Base-by-base conservation (phyloP, 2,113 vertebrate genomes). In the Aspiorhynchus laticeps region DNA sequence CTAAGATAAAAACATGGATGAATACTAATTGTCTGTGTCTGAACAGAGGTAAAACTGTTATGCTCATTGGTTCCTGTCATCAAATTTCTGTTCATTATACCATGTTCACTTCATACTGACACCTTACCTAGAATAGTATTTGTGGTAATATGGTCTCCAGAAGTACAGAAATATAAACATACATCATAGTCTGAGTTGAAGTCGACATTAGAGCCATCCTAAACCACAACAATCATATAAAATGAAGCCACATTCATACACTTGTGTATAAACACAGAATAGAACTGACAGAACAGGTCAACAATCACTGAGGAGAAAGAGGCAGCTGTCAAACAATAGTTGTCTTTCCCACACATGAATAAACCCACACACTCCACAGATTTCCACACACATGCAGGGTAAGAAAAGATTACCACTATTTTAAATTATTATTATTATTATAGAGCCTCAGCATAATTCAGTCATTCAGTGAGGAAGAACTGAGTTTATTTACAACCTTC, bases 401-500 rank as follows among this genome's bases (percentile, higher is more conserved):
- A 73, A 41, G 11, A 28, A 67, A 67, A 15, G 7, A 76, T 26
- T 5, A 17, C 24, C 12, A 46, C n/a, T 76, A 48, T 26, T 75
- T 75, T 26, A 43, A 41, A 75, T 15, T 7, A 46, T 14, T 46
- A 17, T 9, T 33, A 33, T 76, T 48, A 46, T 38, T 33, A 61
- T 59, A 48, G 26, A 80, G 81, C 28, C 73, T 82, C 79, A 82
- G 83, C 83, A 59, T 75, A 83, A 83, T 67, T 65, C 7, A 85
- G 43, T 86, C 31, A 86, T 73, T 88, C 28, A 19, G 19, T 67
- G 17, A 88, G 48, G 63, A 21, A 81, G 73, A 53, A 86, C 24
- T 19, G 12, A 73, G 5, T 4, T 73, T 48, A 46, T 59, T 78
- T 83, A 81, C 79, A 75, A 80, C 38, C 71, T 67, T 75, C 77